These are phyloP conservation scores for Caenorhabditis macrosperma DNA, from an alignment of 2,888 invertebrate genomes.

Conservation along the genomic window DNA sequence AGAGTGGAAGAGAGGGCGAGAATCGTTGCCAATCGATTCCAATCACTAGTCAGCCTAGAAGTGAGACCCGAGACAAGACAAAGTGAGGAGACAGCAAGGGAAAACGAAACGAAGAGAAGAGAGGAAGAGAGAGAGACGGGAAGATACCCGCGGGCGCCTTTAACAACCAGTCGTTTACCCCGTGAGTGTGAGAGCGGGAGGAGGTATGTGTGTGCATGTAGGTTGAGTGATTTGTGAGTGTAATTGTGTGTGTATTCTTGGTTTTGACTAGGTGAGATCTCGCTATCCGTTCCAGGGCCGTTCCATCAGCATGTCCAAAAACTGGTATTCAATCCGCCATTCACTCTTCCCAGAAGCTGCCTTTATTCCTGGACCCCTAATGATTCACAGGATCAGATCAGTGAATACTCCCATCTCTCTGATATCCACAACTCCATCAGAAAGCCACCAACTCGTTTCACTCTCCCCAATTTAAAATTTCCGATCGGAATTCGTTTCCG, in stretches of 20 bases:
- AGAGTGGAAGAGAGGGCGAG: background rate
- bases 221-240: constrained; percentile 58
- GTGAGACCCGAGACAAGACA: constrained; percentile 33
- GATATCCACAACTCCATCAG: too few relatives aligned
- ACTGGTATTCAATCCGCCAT: background rate
- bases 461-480: too few relatives aligned
- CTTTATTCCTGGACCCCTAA: too few relatives aligned
- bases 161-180: constrained; percentile 57
- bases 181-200: constrained; percentile 48
- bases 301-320: background rate
- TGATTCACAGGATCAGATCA: too few relatives aligned
- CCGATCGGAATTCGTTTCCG: too few relatives aligned
- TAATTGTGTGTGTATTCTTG: constrained; percentile 44
- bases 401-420: too few relatives aligned
- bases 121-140: constrained; percentile 38
- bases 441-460: too few relatives aligned
- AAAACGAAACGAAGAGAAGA: constrained; percentile 28
- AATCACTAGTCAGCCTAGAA: constrained; percentile 51
- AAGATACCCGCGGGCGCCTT: constrained; percentile 55
- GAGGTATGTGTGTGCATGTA: constrained; percentile 44
- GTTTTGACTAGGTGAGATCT: constrained; percentile 22
- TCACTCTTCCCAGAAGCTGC: background rate
- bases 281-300: constrained; percentile 2
- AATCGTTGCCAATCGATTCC: constrained; percentile 53
- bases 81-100: constrained; percentile 15